These are phyloP conservation scores for Halesus radiatus DNA, from an alignment of 1,140 invertebrate genomes.

Conservation along the genomic window DNA sequence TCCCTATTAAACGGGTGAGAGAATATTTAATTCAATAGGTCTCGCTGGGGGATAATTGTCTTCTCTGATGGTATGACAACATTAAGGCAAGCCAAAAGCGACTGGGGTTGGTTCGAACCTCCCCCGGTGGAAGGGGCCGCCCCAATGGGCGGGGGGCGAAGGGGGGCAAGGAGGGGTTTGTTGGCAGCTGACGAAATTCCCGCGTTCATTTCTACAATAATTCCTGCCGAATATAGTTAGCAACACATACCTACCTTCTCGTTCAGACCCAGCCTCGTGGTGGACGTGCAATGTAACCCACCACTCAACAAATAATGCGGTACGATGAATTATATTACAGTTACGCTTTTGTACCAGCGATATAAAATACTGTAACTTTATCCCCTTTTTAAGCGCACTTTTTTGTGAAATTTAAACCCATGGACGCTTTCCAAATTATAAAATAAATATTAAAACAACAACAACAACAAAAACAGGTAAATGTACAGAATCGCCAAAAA, in stretches of 20 bases:
- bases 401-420: too few relatives aligned
- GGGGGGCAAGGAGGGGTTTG: slow-evolving; percentile 3
- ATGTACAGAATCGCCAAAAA: too few relatives aligned
- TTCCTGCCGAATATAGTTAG: slow-evolving; percentile 21
- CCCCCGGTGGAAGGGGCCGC: not conserved
- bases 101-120: not conserved
- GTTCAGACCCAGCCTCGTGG: not conserved
- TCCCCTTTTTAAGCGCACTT: too few relatives aligned
- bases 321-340: too few relatives aligned
- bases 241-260: not conserved
- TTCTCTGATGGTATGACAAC: slow-evolving; percentile 22
- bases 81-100: slow-evolving; percentile 12
- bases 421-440: too few relatives aligned
- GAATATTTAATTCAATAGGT: slow-evolving; percentile 21
- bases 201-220: slow-evolving; percentile 25
- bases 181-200: slow-evolving; percentile 28
- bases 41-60: slow-evolving; percentile 22
- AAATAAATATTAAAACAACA: too few relatives aligned
- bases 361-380: too few relatives aligned
- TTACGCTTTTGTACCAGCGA: too few relatives aligned
- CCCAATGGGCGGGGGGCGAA: not conserved
- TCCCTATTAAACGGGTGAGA: not conserved
- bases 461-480: too few relatives aligned
- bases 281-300: not conserved
- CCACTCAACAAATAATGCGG: not conserved